Percentiles rank a stretch among this genome's conserved stretches.
These are phyloP conservation scores for Manduca sexta DNA, from an alignment of 1,140 invertebrate genomes.

Conservation along the genomic window DNA sequence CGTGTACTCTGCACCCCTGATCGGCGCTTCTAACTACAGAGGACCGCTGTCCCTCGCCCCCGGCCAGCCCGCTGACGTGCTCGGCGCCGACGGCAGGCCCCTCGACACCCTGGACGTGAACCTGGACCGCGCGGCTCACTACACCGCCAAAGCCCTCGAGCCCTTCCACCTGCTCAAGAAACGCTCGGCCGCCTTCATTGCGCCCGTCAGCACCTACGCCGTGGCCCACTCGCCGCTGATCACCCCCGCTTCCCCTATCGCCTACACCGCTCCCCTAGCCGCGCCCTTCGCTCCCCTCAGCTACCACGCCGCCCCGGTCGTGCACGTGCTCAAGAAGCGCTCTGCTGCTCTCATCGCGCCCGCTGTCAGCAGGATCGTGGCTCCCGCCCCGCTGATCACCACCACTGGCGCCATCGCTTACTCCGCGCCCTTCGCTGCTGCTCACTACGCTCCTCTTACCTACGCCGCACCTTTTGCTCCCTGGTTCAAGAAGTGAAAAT, in stretches of 20 bases:
- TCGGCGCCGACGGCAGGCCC: constrained; percentile 45
- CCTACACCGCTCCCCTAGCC: constrained; percentile 23
- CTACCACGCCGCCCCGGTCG: no score
- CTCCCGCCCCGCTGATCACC: constrained; percentile 19
- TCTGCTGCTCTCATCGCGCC: constrained; percentile 23
- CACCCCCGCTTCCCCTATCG: constrained; percentile 13
- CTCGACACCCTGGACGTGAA: constrained; percentile 64
- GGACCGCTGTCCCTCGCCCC: constrained; percentile 53
- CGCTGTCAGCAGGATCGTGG: constrained; percentile 11
- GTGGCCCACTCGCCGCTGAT: constrained; percentile 24
- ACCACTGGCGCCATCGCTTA: constrained; percentile 20
- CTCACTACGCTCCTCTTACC: not conserved
- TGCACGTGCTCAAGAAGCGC: constrained; percentile 22
- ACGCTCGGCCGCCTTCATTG: constrained; percentile 26
- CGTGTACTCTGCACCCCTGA: constrained; percentile 27
- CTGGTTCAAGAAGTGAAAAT: not conserved
- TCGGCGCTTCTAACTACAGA: constrained; percentile 35
- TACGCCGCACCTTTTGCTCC: constrained; percentile 1
- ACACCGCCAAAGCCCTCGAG: constrained; percentile 36
- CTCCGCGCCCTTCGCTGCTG: constrained; percentile 18
- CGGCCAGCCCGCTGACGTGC: constrained; percentile 51
- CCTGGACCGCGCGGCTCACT: constrained; percentile 60
- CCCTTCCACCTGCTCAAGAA: constrained; percentile 48
- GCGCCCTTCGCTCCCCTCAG: constrained; percentile 12
- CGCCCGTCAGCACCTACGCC: constrained; percentile 21